These are phyloP conservation scores for Leptopterna dolabrata DNA, from an alignment of 2,888 invertebrate genomes.

Conservation along the genomic window DNA sequence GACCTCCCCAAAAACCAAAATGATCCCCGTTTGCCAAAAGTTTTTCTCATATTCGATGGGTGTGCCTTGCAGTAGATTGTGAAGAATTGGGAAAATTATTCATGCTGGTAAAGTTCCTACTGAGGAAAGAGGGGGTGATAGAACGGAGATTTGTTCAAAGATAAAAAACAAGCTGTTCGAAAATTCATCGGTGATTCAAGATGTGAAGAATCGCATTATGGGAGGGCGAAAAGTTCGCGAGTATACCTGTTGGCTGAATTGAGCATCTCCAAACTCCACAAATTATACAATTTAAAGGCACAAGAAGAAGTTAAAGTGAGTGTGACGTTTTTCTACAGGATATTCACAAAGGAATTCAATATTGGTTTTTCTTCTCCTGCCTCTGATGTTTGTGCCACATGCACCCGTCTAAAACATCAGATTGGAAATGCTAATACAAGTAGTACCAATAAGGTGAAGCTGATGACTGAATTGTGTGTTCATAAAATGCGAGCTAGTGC, in stretches of 20 bases:
- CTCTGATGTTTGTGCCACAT: conserved; percentile 30
- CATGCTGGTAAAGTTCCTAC: not conserved
- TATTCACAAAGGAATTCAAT: conserved; percentile 26
- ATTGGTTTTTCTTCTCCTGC: conserved; percentile 28
- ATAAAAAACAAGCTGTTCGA: not conserved
- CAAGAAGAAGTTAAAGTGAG: not conserved
- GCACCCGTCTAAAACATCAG: not conserved
- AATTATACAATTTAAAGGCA: not conserved
- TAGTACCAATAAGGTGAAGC: not conserved
- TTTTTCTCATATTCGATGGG: conserved; percentile 21
- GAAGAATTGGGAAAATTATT: not conserved
- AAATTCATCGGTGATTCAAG: not conserved
- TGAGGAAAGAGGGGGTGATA: not conserved
- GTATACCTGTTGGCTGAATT: not conserved
- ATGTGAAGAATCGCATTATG: conserved; percentile 16
- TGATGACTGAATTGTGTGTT: not conserved
- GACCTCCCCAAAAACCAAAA: not conserved
- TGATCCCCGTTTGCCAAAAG: conserved; percentile 17
- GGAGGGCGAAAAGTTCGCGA: conserved; percentile 16
- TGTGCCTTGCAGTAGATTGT: not conserved
- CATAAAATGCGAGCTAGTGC: conserved; percentile 56
- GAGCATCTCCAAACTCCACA: conserved; percentile 9
- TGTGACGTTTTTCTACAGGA: conserved; percentile 6
- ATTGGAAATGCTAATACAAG: not conserved
- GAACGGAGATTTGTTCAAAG: not conserved